phyloP scores from a whole-genome alignment of 2,888 invertebrate species.

The Cephus spinipes region DNA sequence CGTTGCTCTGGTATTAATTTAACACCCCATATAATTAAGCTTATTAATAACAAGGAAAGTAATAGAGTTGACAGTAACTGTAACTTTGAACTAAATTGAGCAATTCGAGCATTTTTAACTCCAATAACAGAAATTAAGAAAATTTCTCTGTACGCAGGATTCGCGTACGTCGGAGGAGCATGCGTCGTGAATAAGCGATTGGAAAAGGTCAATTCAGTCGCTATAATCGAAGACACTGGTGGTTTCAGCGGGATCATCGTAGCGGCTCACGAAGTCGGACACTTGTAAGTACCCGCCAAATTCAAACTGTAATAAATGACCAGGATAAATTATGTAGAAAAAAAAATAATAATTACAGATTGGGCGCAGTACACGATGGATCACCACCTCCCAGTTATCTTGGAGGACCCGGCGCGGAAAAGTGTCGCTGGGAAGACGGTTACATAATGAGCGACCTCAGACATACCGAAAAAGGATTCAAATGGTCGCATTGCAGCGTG shows the following conservation, averaged over 20 bases:
- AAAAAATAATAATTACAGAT: conserved; percentile 68
- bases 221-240: conserved; percentile 96
- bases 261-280: conserved; percentile 96
- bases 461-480: conserved; percentile 94
- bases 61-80: conserved; percentile 16
- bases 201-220: conserved; percentile 96
- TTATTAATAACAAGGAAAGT: conserved; percentile 18
- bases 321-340: conserved; percentile 13
- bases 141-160: conserved; percentile 73
- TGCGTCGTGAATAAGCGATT: conserved; percentile 95
- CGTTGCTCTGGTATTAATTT: conserved; percentile 44
- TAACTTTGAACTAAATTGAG: conserved; percentile 19
- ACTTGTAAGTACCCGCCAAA: conserved; percentile 80
- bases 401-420: conserved; percentile 94
- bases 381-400: conserved; percentile 94
- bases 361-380: conserved; percentile 96
- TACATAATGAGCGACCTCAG: conserved; percentile 96
- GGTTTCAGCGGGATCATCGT: conserved; percentile 97
- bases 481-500: conserved; percentile 94
- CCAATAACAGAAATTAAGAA: not conserved
- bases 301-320: not conserved
- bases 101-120: not conserved
- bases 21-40: conserved; percentile 25
- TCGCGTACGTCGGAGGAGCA: conserved; percentile 95
- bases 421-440: conserved; percentile 95